A percentile compares a stretch with the other conserved stretches of the same genome.
These are phyloP conservation scores for Cochlearius cochlearius DNA, from an alignment of 2,113 vertebrate species.

Conservation along the genomic window DNA sequence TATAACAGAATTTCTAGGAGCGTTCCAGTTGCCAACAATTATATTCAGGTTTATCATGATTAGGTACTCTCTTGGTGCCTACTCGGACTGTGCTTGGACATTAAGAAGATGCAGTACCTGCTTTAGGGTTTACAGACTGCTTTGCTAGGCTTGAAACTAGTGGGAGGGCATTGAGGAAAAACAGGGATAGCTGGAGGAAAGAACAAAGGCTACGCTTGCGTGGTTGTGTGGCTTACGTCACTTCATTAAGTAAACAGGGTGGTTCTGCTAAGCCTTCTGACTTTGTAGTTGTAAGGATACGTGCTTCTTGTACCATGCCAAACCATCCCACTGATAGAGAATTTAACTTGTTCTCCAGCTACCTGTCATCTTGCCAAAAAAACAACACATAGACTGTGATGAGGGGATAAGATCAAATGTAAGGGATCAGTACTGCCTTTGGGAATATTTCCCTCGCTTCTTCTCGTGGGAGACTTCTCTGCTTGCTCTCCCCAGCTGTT, in stretches of 20 bases:
- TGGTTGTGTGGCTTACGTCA: slow-evolving; percentile 12
- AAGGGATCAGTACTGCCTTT: slow-evolving; percentile 22
- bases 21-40: not conserved
- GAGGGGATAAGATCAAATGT: slow-evolving; percentile 40
- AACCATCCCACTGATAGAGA: slow-evolving; percentile 7
- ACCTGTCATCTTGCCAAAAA: slow-evolving; percentile 43
- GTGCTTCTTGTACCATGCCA: slow-evolving; percentile 1
- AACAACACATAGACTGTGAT: not conserved
- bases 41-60: not conserved
- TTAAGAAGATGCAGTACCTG: not conserved
- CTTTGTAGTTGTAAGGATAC: not conserved
- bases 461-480: slow-evolving; percentile 46
- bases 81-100: not conserved
- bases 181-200: not conserved
- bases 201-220: not conserved
- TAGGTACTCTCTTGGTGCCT: not conserved
- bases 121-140: not conserved
- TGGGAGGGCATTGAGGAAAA: not conserved
- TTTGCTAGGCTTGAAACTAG: not conserved
- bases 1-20: not conserved
- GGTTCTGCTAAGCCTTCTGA: slow-evolving; percentile 4
- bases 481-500: not conserved
- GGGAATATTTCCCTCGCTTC: not conserved
- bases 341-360: not conserved
- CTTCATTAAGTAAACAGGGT: not conserved